Percentiles rank a stretch among this genome's conserved stretches.
Evolutionary conservation across 2,113 vertebrate species (phyloP).

Genomic region (Carollia perspicillata): DNA sequence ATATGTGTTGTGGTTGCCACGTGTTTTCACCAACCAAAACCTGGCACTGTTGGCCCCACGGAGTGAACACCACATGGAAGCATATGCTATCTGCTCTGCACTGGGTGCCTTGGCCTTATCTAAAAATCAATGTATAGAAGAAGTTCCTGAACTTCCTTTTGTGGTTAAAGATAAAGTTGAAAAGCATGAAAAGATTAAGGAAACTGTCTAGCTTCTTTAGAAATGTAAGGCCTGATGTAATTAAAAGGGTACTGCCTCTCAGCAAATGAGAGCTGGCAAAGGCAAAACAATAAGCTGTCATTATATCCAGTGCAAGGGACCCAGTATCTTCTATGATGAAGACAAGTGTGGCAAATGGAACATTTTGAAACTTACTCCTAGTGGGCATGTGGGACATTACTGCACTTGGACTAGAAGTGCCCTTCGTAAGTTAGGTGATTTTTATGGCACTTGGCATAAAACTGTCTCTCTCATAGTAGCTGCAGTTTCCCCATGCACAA

Average conservation of each 20-base stretch:
- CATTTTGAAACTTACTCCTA: neutral
- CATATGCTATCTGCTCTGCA: neutral
- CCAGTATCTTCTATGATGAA: slow-evolving; percentile 93
- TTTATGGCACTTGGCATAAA: neutral
- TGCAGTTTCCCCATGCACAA: neutral
- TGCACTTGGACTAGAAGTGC: neutral
- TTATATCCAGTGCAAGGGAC: slow-evolving; percentile 91
- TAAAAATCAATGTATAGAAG: neutral
- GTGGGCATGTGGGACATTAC: neutral
- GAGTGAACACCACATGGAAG: neutral
- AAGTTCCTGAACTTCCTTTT: neutral
- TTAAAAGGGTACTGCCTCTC: neutral
- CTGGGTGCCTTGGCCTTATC: neutral
- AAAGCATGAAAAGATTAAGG: neutral
- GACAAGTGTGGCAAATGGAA: neutral
- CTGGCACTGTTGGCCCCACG: neutral
- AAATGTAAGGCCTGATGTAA: neutral
- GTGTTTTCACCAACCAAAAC: neutral
- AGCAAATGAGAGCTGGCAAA: slow-evolving; percentile 86
- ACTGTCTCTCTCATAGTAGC: neutral
- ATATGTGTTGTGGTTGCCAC: neutral
- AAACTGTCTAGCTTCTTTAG: neutral
- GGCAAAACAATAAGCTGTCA: slow-evolving; percentile 96
- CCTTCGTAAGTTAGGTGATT: neutral
- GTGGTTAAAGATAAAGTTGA: neutral